Base-by-base conservation (phyloP, 1,140 invertebrate genomes). In the Lucilia cuprina region DNA sequence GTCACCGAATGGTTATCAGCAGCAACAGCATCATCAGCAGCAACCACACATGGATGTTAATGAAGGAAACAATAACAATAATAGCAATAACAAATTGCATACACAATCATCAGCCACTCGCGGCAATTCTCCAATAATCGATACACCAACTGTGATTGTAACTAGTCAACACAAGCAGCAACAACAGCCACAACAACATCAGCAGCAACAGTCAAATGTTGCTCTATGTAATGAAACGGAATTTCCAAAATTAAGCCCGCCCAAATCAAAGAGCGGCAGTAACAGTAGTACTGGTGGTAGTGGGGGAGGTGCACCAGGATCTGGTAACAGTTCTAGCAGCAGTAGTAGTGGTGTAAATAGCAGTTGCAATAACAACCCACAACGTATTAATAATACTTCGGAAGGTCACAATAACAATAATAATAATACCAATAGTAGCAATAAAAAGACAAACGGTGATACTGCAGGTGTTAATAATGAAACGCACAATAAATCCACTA, bases 121-220 rank as follows among this genome's bases (percentile, higher is more conserved):
- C 83, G 89, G 89, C 84, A 89, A 88, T 83, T 90, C 92, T 90
- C 87, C 92, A 90, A 83, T 92, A 88, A 85, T 92, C 88, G 82
- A 93, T 90, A 86, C 91, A 85, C 87, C 89, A 70, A 85, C 88
- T 84, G 88, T 91, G 84, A 91, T 90, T 88, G 87, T 90, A 50
- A 90, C 89, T 90, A 90, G 87, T 89, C 89, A 90, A 47, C 91
- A 91, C 80, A 89, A 88, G 34, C 87, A 88, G 47, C 86, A 87
- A 83, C 86, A 87, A 82, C 86, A 87, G 34, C 86, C 87, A 74
- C 87, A 86, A n/a, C 87, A 88, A 34, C 86, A 87, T 75, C 86
- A 88, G 49, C 87, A 89, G 82, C 88, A 87, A 47, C 86, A 87
- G 21, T 86, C 87, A 74, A 90, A 90, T 84, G 87, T 89, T 82